phyloP scores from a whole-genome alignment of 2,113 vertebrate genomes.

The Neoarius graeffei region DNA sequence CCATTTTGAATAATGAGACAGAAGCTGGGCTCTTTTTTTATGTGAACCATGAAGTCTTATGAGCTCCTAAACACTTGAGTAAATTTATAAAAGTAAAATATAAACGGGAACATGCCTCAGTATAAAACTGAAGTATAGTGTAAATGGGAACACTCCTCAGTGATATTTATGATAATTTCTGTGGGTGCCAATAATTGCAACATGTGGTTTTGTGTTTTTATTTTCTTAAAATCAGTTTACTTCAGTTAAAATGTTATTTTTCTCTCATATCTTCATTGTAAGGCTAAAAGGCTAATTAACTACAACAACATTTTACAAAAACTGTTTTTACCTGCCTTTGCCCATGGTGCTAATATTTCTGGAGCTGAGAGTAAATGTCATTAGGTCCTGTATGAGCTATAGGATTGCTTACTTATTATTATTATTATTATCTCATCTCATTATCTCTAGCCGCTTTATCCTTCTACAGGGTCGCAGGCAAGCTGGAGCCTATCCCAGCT shows the following conservation, averaged over 20 bases:
- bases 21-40: not conserved
- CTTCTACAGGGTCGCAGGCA: no score
- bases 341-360: not conserved
- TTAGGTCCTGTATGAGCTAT: not conserved
- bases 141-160: no score
- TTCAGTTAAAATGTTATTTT: no score
- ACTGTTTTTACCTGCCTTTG: not conserved
- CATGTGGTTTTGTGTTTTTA: not conserved
- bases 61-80: not conserved
- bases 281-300: no score
- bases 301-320: not conserved
- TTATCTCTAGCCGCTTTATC: no score
- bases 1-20: not conserved
- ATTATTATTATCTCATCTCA: not conserved
- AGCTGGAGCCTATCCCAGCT: no score
- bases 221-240: no score
- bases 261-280: no score
- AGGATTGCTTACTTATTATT: not conserved
- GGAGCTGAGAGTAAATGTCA: not conserved
- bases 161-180: not conserved
- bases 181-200: not conserved
- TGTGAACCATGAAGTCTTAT: not conserved
- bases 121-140: no score
- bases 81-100: not conserved
- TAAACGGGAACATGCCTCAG: no score